Percentiles rank a stretch among this genome's conserved stretches.
phyloP scores from a whole-genome alignment of 2,797 vertebrate genomes.

The Aselliscus stoliczkanus region DNA sequence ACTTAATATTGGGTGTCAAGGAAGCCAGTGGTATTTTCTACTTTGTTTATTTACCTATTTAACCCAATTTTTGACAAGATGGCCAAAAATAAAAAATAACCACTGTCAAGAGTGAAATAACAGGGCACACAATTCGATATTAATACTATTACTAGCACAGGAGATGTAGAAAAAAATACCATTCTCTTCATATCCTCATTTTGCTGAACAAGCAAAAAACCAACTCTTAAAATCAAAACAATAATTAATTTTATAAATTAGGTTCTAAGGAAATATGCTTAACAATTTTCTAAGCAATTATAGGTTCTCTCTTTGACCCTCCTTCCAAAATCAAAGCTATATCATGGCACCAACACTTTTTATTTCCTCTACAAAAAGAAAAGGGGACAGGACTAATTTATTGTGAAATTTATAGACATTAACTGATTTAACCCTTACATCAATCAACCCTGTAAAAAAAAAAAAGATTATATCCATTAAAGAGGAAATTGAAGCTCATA shows the following conservation, averaged over 20 bases:
- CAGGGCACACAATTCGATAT: not conserved
- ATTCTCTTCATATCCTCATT: not conserved
- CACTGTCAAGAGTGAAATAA: not conserved
- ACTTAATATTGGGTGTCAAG: not conserved
- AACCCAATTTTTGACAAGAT: not conserved
- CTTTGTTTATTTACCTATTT: not conserved
- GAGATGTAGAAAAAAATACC: not conserved
- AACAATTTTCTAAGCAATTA: slow-evolving; percentile 17
- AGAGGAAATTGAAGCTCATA: not conserved
- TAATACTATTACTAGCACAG: not conserved
- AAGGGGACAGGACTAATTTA: not conserved
- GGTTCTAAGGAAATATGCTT: not conserved
- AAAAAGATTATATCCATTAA: not conserved
- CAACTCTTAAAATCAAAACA: not conserved
- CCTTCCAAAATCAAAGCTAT: not conserved
- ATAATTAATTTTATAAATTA: not conserved
- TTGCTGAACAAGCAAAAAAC: not conserved
- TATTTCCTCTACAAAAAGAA: not conserved
- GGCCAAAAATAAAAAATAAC: not conserved
- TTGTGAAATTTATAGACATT: not conserved
- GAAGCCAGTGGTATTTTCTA: not conserved
- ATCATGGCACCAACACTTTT: slow-evolving; percentile 9
- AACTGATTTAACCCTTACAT: not conserved
- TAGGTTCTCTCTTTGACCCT: not conserved
- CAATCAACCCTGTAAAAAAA: not conserved